phyloP scores from a whole-genome alignment of 2,888 invertebrate genomes.

The Trichogramma evanescens region DNA sequence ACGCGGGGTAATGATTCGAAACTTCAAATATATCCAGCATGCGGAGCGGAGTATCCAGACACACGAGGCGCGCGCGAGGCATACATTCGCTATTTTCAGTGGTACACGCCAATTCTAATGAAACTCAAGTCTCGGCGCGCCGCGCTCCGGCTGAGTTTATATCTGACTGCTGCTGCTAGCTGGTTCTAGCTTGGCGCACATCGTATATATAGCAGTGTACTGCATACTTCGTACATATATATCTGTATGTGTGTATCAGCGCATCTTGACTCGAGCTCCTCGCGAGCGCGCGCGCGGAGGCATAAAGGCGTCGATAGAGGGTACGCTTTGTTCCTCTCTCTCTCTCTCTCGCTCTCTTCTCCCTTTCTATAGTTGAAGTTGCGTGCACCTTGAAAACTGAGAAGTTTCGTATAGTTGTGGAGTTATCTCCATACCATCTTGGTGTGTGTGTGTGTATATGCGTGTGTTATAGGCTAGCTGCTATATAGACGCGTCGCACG shows the following conservation, averaged over 20 bases:
- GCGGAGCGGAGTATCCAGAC: background rate
- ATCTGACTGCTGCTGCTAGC: too few species aligned
- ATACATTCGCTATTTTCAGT: too few species aligned
- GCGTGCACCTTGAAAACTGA: constrained; percentile 1
- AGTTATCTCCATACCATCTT: too few species aligned
- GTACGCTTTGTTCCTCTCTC: background rate
- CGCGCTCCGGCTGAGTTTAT: background rate
- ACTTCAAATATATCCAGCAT: background rate
- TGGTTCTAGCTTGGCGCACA: too few species aligned
- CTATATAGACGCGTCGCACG: background rate
- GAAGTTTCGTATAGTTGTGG: constrained; percentile 5
- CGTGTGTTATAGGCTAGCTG: too few species aligned
- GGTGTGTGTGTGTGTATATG: too few species aligned
- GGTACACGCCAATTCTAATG: background rate
- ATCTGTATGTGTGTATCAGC: background rate
- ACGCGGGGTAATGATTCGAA: background rate
- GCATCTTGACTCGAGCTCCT: too few species aligned
- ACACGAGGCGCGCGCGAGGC: too few species aligned
- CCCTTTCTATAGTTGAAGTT: background rate
- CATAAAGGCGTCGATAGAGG: constrained; percentile 12
- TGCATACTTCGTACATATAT: background rate
- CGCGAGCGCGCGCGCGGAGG: background rate
- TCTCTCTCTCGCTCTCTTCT: too few species aligned
- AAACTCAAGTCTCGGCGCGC: background rate
- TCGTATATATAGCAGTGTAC: too few species aligned